A percentile compares a stretch with the other conserved stretches of the same genome.
These are phyloP conservation scores for Timema podura DNA, from an alignment of 2,888 invertebrate genomes.

Conservation along the genomic window DNA sequence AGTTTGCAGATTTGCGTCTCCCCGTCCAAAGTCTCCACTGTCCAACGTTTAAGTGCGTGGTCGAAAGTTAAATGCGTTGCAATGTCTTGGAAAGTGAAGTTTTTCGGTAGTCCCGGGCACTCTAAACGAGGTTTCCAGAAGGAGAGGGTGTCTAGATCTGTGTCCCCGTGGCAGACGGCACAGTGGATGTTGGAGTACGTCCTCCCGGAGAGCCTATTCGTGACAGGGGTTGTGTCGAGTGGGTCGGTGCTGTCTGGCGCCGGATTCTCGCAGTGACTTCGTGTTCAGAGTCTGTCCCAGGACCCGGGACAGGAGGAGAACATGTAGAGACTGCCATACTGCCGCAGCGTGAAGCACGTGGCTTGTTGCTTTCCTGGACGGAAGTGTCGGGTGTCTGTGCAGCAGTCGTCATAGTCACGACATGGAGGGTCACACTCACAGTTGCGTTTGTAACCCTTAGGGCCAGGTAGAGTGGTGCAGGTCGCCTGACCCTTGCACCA, in stretches of 20 bases:
- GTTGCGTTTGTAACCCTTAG: slow-evolving; percentile 36
- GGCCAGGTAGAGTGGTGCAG: neutral
- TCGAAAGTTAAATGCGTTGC: neutral
- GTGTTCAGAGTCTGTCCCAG: slow-evolving; percentile 38
- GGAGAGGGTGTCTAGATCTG: neutral
- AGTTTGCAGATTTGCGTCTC: slow-evolving; percentile 38
- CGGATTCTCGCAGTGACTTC: slow-evolving; percentile 34
- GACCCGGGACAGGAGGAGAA: slow-evolving; percentile 42
- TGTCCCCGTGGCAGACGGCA: slow-evolving; percentile 44
- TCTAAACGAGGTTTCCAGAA: neutral
- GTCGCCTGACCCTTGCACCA: neutral
- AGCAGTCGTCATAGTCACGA: slow-evolving; percentile 46
- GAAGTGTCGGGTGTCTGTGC: slow-evolving; percentile 41
- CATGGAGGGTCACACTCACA: slow-evolving; percentile 47
- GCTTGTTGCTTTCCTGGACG: slow-evolving; percentile 38
- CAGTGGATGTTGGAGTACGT: slow-evolving; percentile 44
- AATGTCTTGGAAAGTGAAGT: slow-evolving; percentile 2
- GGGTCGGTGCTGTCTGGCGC: slow-evolving; percentile 36
- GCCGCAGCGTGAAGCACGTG: slow-evolving; percentile 41
- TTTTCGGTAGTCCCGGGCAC: slow-evolving; percentile 8
- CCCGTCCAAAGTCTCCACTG: neutral
- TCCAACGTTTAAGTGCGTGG: neutral
- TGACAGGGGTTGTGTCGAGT: slow-evolving; percentile 40
- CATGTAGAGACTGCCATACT: slow-evolving; percentile 44
- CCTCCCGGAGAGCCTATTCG: slow-evolving; percentile 38